phyloP scores from a whole-genome alignment of 2,797 vertebrate genomes.

The Gila robusta region DNA sequence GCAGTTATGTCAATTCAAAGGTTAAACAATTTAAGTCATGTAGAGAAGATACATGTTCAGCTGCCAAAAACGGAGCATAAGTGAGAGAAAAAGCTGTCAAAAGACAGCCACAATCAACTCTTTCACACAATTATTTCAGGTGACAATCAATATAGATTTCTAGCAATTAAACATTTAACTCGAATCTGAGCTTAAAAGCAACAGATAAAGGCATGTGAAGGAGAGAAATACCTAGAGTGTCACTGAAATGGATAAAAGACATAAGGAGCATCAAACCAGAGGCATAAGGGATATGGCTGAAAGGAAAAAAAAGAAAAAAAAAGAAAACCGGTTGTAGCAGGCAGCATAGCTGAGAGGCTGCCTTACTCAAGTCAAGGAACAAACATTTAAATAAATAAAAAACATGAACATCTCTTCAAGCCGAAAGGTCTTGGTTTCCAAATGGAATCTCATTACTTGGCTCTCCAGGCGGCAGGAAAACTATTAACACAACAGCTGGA shows the following conservation, averaged over 20 bases:
- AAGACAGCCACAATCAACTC: background rate
- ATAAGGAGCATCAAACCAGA: constrained; percentile 3
- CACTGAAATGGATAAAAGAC: background rate
- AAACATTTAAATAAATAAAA: constrained; percentile 53
- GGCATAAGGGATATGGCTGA: background rate
- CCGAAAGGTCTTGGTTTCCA: constrained; percentile 45
- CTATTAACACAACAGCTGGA: constrained; percentile 67
- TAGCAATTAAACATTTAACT: constrained; percentile 43
- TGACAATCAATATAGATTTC: constrained; percentile 48
- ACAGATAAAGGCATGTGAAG: background rate
- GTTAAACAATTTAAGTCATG: background rate
- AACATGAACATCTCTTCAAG: constrained; percentile 51
- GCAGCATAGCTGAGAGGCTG: background rate
- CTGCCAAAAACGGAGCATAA: background rate
- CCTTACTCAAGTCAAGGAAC: constrained; percentile 33
- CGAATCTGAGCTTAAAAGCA: constrained; percentile 22
- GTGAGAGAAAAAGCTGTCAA: background rate
- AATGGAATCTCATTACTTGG: constrained; percentile 59
- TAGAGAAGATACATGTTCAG: background rate
- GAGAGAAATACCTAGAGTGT: background rate
- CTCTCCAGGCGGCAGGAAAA: constrained; percentile 58
- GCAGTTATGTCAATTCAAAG: constrained; percentile 4
- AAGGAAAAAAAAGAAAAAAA: background rate
- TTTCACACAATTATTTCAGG: constrained; percentile 3
- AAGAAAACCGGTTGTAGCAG: background rate